Evolutionary conservation across 92 coral and sea anemone species (phyloP).

Genomic region (Chrysogorgia sp.): DNA sequence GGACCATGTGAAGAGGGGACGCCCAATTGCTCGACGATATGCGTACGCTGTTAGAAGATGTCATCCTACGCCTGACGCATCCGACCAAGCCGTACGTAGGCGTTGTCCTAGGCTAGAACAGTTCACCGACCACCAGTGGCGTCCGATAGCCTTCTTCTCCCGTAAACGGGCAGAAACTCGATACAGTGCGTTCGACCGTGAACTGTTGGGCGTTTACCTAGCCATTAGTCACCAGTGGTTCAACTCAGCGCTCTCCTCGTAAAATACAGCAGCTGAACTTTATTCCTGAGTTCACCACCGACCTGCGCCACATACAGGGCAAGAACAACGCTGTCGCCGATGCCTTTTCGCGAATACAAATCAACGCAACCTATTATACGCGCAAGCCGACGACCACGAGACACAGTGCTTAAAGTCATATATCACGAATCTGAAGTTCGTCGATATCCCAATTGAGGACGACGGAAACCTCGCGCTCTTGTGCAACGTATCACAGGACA

Average conservation of each 20-base stretch:
- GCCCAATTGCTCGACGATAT: too few species aligned
- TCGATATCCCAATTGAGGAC: background rate
- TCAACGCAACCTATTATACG: background rate
- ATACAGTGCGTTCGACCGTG: too few species aligned
- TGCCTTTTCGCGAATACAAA: background rate
- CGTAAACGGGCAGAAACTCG: background rate
- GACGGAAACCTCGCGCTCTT: constrained; percentile 6
- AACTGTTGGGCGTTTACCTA: too few species aligned
- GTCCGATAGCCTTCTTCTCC: background rate
- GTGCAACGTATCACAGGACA: constrained; percentile 19
- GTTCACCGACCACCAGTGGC: too few species aligned
- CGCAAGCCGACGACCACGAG: background rate
- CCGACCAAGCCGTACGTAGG: too few species aligned
- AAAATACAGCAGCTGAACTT: background rate
- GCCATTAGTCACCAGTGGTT: background rate
- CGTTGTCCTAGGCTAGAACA: too few species aligned
- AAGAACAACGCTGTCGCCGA: constrained; percentile 4
- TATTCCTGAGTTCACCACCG: background rate
- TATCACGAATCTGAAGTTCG: background rate
- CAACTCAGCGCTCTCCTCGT: constrained; percentile 9
- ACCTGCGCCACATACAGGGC: background rate
- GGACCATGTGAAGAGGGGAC: too few species aligned
- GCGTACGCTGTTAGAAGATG: too few species aligned
- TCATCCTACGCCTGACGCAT: too few species aligned
- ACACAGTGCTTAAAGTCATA: background rate